phyloP scores from a whole-genome alignment of 2,113 vertebrate species.

The Silurus glanis region DNA sequence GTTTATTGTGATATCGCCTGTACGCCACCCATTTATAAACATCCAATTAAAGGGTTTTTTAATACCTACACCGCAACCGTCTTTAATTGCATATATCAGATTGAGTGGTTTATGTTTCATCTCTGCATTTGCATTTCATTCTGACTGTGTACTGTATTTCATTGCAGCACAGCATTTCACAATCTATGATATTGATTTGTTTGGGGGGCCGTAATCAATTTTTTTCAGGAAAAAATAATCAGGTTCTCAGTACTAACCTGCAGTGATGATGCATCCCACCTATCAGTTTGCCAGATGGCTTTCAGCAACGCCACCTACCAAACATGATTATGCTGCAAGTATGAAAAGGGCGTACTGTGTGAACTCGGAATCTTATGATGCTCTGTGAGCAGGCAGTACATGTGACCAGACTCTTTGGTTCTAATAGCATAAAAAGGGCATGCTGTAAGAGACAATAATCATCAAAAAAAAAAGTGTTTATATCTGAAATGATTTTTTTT shows the following conservation, averaged over 20 bases:
- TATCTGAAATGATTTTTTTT: background rate
- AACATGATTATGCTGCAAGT: conserved; percentile 19
- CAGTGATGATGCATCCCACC: conserved; percentile 43
- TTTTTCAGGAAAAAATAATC: background rate
- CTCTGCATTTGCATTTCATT: background rate
- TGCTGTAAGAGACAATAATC: background rate
- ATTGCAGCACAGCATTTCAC: background rate
- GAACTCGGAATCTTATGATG: conserved; percentile 20
- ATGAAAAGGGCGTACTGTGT: conserved; percentile 28
- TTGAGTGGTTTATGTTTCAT: conserved; percentile 4
- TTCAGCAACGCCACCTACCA: conserved; percentile 27
- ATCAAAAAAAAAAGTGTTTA: background rate
- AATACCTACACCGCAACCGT: background rate
- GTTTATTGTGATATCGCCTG: background rate
- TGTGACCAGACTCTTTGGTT: conserved; percentile 19
- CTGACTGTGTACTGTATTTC: background rate
- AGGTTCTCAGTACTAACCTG: conserved; percentile 36
- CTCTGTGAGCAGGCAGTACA: conserved; percentile 3
- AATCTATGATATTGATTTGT: conserved; percentile 27
- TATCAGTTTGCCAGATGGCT: conserved; percentile 46
- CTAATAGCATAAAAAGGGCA: background rate
- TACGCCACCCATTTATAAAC: background rate
- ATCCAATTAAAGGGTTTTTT: background rate
- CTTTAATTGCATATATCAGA: background rate
- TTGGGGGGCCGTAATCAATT: conserved; percentile 21